These are phyloP conservation scores for Vombatus ursinus DNA, from an alignment of 2,113 vertebrate species.

Conservation along the genomic window DNA sequence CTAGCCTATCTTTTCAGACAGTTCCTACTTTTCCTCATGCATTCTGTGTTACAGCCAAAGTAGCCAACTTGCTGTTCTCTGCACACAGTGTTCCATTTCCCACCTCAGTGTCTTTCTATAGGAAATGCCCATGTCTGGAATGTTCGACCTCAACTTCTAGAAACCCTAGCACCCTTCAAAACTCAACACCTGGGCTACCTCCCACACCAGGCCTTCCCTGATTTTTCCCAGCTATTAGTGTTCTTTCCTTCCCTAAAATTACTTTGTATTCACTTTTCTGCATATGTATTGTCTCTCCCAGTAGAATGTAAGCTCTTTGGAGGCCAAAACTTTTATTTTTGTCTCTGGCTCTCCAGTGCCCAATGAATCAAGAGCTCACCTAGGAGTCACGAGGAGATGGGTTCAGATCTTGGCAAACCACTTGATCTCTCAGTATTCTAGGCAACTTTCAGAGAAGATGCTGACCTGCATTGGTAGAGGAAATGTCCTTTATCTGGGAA, in stretches of 20 bases:
- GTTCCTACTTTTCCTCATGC: neutral
- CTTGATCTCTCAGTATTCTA: neutral
- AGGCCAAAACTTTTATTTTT: neutral
- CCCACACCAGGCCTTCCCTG: neutral
- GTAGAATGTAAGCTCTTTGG: neutral
- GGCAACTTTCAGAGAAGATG: neutral
- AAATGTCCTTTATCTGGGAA: neutral
- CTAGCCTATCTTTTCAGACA: neutral
- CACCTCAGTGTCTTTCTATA: neutral
- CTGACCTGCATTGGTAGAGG: neutral
- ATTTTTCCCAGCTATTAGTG: neutral
- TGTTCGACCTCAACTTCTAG: neutral
- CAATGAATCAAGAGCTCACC: neutral
- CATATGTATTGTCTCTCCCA: neutral
- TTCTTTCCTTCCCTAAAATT: neutral
- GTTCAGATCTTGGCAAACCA: neutral
- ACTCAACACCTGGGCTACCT: neutral
- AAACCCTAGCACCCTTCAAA: neutral
- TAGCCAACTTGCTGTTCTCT: neutral
- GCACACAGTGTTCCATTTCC: neutral
- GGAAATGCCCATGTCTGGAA: neutral
- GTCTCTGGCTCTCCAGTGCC: neutral
- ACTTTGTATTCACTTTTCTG: neutral
- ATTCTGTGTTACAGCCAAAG: neutral
- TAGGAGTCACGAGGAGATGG: neutral